Evolutionary conservation across 2,888 invertebrate species (phyloP).

Genomic region (Spilosoma lubricipeda): DNA sequence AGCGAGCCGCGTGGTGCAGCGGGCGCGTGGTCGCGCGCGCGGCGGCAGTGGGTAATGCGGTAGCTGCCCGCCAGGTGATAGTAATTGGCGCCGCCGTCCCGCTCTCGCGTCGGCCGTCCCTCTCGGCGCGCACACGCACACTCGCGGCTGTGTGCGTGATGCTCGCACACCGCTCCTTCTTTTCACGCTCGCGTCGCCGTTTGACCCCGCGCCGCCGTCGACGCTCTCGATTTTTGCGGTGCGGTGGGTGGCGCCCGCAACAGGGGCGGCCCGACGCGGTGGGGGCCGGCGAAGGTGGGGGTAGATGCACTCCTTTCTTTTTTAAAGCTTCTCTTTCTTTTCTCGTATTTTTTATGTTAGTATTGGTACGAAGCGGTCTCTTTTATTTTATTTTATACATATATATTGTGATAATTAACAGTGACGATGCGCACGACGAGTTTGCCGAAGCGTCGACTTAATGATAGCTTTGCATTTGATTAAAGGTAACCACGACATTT

Average conservation of each 20-base stretch:
- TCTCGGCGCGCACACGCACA: constrained; percentile 82
- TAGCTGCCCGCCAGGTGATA: constrained; percentile 88
- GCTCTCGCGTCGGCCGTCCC: constrained; percentile 83
- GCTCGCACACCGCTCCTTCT: constrained; percentile 83
- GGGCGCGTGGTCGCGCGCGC: constrained; percentile 87
- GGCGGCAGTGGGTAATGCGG: constrained; percentile 88
- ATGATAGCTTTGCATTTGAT: constrained; percentile 85
- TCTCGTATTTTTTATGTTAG: constrained; percentile 84
- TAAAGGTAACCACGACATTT: constrained; percentile 81
- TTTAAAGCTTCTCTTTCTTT: constrained; percentile 86
- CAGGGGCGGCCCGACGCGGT: constrained; percentile 81
- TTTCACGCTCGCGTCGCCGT: constrained; percentile 86
- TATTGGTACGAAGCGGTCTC: constrained; percentile 84
- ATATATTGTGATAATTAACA: constrained; percentile 86
- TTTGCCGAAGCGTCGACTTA: constrained; percentile 79
- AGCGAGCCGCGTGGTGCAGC: constrained; percentile 82
- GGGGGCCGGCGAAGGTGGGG: constrained; percentile 82
- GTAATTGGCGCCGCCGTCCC: constrained; percentile 87
- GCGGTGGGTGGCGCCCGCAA: constrained; percentile 88
- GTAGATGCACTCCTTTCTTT: constrained; percentile 85
- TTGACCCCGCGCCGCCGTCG: constrained; percentile 86
- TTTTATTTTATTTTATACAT: constrained; percentile 83
- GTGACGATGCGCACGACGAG: constrained; percentile 82
- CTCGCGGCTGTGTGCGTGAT: constrained; percentile 72
- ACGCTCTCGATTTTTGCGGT: constrained; percentile 88